These are phyloP conservation scores for Scylla paramamosain DNA, from an alignment of 1,140 invertebrate genomes.

Conservation along the genomic window DNA sequence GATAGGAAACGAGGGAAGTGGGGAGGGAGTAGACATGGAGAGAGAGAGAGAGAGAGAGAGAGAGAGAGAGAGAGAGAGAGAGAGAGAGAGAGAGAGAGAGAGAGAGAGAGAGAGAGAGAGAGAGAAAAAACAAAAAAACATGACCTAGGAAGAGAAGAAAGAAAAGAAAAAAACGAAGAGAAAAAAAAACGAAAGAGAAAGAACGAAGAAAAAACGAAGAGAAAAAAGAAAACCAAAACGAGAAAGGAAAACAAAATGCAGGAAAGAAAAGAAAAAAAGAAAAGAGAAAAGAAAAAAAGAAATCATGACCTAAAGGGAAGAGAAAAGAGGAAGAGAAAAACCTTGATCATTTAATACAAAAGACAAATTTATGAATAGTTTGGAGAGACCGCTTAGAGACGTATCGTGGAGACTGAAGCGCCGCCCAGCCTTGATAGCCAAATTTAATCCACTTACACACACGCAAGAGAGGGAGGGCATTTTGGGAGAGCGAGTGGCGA, in stretches of 20 bases:
- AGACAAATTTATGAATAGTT: too few relatives aligned
- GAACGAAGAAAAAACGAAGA: background rate
- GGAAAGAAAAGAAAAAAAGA: background rate
- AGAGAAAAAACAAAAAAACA: background rate
- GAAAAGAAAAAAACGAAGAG: background rate
- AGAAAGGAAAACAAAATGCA: background rate
- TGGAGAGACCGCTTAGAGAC: too few relatives aligned
- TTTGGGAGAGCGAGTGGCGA: too few relatives aligned
- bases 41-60: background rate
- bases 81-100: background rate
- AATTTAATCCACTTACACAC: too few relatives aligned
- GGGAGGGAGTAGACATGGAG: too few relatives aligned
- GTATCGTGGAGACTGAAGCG: too few relatives aligned
- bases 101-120: background rate
- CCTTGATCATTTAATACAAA: too few relatives aligned
- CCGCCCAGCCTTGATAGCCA: too few relatives aligned
- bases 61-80: background rate
- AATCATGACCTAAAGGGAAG: too few relatives aligned
- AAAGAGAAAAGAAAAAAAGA: background rate
- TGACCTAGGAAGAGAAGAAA: background rate
- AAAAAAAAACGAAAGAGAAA: background rate
- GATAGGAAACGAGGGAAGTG: too few relatives aligned
- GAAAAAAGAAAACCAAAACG: background rate
- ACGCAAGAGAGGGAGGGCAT: too few relatives aligned
- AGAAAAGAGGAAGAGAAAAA: too few relatives aligned